These are phyloP conservation scores for Pitangus sulphuratus DNA, from an alignment of 2,797 vertebrate genomes.

Conservation along the genomic window DNA sequence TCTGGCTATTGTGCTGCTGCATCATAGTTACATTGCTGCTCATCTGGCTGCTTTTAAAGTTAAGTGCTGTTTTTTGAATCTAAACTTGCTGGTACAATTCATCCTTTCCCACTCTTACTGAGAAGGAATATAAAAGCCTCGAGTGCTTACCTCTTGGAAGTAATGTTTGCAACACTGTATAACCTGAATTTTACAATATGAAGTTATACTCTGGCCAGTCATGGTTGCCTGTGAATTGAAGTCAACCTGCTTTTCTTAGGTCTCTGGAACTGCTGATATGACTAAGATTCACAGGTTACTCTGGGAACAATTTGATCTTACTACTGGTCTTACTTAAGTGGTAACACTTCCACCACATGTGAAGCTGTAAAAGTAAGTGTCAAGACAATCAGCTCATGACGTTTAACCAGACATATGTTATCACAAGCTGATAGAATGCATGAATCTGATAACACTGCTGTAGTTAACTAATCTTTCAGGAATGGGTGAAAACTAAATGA, in stretches of 20 bases:
- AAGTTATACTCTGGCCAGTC: not conserved
- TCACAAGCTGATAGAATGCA: not conserved
- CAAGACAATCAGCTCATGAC: not conserved
- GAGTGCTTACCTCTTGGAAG: not conserved
- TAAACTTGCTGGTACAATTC: not conserved
- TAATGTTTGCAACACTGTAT: not conserved
- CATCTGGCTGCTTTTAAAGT: not conserved
- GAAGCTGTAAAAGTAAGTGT: not conserved
- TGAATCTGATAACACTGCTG: not conserved
- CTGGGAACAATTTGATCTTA: not conserved
- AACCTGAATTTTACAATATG: not conserved
- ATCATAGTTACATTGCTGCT: not conserved
- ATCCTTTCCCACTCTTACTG: not conserved
- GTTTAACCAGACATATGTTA: not conserved
- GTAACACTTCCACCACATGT: not conserved
- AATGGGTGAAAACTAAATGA: not conserved
- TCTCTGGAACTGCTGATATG: not conserved
- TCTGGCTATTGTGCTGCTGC: not conserved
- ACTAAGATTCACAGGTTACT: not conserved
- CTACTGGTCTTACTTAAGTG: not conserved
- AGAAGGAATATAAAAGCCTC: not conserved
- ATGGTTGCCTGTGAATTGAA: not conserved
- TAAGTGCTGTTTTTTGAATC: not conserved
- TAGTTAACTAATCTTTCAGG: not conserved
- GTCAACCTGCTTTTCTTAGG: not conserved